Evolutionary conservation across 1,140 invertebrate species (phyloP), one percentile per base, ranked within the genome.

Genomic region (Drosophila hydei): DNA sequence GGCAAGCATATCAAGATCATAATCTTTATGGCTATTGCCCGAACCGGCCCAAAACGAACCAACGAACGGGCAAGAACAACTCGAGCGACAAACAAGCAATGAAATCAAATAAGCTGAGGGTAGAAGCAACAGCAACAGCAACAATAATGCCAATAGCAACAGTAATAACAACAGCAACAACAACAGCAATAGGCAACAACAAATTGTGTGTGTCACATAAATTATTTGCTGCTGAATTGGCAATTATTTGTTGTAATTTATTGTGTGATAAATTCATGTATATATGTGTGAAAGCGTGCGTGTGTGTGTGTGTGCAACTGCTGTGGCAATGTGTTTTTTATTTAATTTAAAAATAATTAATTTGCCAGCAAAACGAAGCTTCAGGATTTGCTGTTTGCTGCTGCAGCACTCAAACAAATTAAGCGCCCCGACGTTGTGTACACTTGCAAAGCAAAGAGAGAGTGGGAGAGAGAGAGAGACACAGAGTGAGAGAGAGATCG

Each of bases 211-310:
- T 72, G 69, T 67, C 73, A 72, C 74, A 76, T 76, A 76, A 76
- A 73, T 76, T 76, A 76, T 73, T 68, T 76, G 74, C 70, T 73
- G 63, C 63, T 76, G 70, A 76, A 76, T 76, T 76, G 70, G 74
- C 74, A 76, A 76, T 76, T 76, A 76, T 76, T 76, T 76, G 70
- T 63, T 73, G 70, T 76, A 76, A 76, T 76, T 76, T 76, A 76
- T 76, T 76, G 74, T 68, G 63, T 76, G 63, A 76, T 72, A 76
- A 76, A 76, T 76, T 73, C 42, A 59, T 63, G 45, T 36, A 14
- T 56, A 25, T 12, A 18, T 62, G 36, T 69, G 18, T 14, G 8
- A 36, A 40, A 7, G 18, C 50, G 18, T 43, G n/a, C 18, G 25
- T 33, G 19, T 54, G 43, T 47, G 59, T 30, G 47, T 33, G 8